Evolutionary conservation across 2,113 vertebrate species (phyloP).

Genomic region (Petrocephalus zakoni): DNA sequence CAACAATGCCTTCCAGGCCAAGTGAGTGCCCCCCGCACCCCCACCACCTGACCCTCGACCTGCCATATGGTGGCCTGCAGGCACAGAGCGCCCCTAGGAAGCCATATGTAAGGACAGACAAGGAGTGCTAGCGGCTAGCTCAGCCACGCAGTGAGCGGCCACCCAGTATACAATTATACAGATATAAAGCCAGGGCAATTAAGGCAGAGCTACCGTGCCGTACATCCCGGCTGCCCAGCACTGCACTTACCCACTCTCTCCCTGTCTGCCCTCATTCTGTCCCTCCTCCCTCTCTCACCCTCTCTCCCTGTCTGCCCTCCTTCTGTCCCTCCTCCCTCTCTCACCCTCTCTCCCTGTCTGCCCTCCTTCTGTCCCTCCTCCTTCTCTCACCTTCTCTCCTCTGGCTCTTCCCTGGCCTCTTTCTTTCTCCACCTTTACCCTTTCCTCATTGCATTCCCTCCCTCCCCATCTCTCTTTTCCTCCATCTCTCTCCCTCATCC

Average conservation of each 20-base stretch:
- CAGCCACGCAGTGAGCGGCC: not conserved
- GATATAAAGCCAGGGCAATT: not conserved
- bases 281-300: not conserved
- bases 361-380: not conserved
- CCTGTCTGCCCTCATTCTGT: no score
- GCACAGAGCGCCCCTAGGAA: constrained; percentile 24
- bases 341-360: not conserved
- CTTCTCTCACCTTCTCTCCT: not conserved
- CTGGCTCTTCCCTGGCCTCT: no score
- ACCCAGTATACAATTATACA: not conserved
- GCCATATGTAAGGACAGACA: constrained; percentile 40
- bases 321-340: not conserved
- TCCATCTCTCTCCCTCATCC: not conserved
- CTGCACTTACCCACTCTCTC: not conserved
- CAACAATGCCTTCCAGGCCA: constrained; percentile 98
- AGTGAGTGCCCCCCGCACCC: constrained; percentile 67
- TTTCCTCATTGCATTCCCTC: not conserved
- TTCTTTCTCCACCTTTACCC: not conserved
- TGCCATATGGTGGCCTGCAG: constrained; percentile 35
- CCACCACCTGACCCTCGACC: constrained; percentile 16
- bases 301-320: not conserved
- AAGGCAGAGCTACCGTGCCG: no score
- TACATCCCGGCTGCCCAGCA: no score
- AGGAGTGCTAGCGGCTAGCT: not conserved
- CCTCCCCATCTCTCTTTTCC: not conserved